phyloP scores from a whole-genome alignment of 2,888 invertebrate species.

The Drepana falcataria region DNA sequence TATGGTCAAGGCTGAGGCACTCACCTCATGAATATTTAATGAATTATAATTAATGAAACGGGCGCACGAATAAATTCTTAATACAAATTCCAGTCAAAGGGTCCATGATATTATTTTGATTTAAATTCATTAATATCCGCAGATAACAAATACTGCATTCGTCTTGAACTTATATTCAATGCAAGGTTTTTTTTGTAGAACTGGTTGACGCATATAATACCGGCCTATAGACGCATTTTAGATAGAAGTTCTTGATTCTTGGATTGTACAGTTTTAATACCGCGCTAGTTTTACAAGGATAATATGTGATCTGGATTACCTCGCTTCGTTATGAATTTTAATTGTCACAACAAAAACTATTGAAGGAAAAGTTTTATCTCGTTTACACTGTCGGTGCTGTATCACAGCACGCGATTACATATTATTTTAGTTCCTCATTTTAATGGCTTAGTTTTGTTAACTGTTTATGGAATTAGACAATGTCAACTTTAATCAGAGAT shows the following conservation, averaged over 20 bases:
- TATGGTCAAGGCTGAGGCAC: slow-evolving; percentile 1
- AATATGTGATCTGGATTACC: slow-evolving; percentile 11
- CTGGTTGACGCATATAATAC: neutral
- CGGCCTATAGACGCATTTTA: neutral
- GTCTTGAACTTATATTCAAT: too few species aligned
- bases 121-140: too few species aligned
- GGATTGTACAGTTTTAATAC: neutral
- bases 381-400: slow-evolving; percentile 8
- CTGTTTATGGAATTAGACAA: too few species aligned
- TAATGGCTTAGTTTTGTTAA: neutral
- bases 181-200: neutral
- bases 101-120: too few species aligned
- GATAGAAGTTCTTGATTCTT: too few species aligned
- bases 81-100: too few species aligned
- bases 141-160: too few species aligned
- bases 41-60: neutral
- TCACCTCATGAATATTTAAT: neutral
- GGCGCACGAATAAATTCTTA: too few species aligned
- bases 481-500: too few species aligned
- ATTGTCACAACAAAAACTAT: slow-evolving; percentile 9
- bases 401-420: too few species aligned
- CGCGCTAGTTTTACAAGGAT: slow-evolving; percentile 11
- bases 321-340: slow-evolving; percentile 13
- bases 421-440: slow-evolving; percentile 11
- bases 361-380: slow-evolving; percentile 12